Percentiles rank a stretch among this genome's conserved stretches.
These are phyloP conservation scores for Tipula helvola DNA, from an alignment of 2,888 invertebrate genomes.

Conservation along the genomic window DNA sequence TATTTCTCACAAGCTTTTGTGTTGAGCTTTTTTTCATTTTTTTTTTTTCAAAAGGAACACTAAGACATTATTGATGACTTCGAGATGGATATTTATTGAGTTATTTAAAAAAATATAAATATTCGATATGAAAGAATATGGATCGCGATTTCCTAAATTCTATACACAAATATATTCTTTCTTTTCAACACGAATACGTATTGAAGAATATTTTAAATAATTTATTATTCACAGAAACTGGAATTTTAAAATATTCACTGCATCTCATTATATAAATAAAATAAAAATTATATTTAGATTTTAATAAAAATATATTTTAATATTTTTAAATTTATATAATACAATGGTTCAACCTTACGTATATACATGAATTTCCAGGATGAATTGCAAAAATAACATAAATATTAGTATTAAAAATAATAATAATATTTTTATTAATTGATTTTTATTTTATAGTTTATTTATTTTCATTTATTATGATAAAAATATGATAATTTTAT, in stretches of 20 bases:
- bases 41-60: neutral
- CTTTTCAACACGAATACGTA: neutral
- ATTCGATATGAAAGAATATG: neutral
- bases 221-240: neutral
- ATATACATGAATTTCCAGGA: neutral
- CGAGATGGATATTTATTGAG: neutral
- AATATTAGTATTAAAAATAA: constrained; percentile 4
- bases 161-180: neutral
- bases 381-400: neutral
- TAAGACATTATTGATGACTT: neutral
- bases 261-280: neutral
- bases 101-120: neutral
- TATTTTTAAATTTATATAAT: neutral
- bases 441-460: neutral
- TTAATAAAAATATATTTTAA: neutral
- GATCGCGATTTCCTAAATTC: neutral
- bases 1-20: neutral
- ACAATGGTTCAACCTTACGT: neutral
- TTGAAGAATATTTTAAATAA: neutral
- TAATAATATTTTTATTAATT: neutral
- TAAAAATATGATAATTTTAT: neutral
- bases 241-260: neutral
- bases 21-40: neutral
- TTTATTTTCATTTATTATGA: constrained; percentile 4
- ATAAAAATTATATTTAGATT: neutral